These are phyloP conservation scores for Hirtodrosophila alboralis DNA, from an alignment of 2,888 invertebrate genomes.

Conservation along the genomic window DNA sequence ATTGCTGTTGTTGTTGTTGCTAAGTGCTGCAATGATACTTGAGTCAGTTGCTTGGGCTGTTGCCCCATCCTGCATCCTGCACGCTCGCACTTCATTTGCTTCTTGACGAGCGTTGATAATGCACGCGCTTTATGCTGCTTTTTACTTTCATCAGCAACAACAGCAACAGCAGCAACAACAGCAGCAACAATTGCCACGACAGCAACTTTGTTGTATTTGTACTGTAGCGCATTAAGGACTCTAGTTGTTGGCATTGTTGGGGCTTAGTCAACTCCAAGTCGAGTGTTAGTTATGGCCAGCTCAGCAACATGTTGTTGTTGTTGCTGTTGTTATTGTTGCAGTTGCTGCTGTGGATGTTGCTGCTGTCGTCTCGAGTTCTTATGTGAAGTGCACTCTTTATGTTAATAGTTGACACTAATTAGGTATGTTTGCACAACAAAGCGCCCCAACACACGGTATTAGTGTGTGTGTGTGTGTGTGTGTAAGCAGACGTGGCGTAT, in stretches of 20 bases:
- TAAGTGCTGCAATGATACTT: conserved; percentile 63
- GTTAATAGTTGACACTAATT: conserved; percentile 79
- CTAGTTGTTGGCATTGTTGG: conserved; percentile 45
- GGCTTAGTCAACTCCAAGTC: conserved; percentile 65
- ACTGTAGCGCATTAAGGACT: conserved; percentile 59
- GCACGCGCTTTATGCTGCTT: conserved; percentile 53
- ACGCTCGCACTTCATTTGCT: conserved; percentile 60
- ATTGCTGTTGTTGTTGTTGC: not conserved
- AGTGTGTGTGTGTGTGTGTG: conserved; percentile 20
- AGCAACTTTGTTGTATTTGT: conserved; percentile 48
- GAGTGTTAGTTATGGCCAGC: conserved; percentile 73
- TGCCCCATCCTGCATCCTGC: too few relatives aligned
- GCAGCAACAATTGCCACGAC: conserved; percentile 30
- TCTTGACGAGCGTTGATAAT: conserved; percentile 65
- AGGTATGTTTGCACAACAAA: conserved; percentile 77
- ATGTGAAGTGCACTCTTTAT: conserved; percentile 77
- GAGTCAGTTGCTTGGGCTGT: conserved; percentile 14
- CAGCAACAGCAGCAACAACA: conserved; percentile 18
- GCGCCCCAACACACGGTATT: conserved; percentile 39
- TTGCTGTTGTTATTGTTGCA: conserved; percentile 23
- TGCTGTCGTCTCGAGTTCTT: conserved; percentile 74
- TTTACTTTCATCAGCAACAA: conserved; percentile 17
- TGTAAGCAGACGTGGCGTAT: conserved; percentile 34
- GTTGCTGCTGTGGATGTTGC: conserved; percentile 37
- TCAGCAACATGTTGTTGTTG: conserved; percentile 39